Evolutionary conservation across 2,797 vertebrate genomes (phyloP), one percentile per base, ranked within the genome.

Genomic region (Cephalopachus bancanus): DNA sequence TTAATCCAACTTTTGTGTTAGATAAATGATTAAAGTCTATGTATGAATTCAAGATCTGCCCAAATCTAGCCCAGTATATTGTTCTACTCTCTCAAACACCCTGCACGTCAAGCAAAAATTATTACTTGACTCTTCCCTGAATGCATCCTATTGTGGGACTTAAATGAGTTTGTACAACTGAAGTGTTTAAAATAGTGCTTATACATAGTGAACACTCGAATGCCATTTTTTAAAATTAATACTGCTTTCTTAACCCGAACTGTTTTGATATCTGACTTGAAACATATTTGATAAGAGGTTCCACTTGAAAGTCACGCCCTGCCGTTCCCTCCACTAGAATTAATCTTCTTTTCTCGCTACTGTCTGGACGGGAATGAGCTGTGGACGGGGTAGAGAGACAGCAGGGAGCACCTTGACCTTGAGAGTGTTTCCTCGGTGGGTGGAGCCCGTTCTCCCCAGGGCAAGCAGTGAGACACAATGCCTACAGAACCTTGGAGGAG

Each of bases 231-330:
- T 3, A 10, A 83, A 79, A 67, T 69, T 83, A 72, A 72, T 88
- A 67, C 9, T 75, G 28, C 74, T 91, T 89, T 91, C 51, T 19
- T 62, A 80, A 55, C 76, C 90, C 88, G 67, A 37, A 83, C 55
- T 85, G 6, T 91, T 87, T 72, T 95, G 81, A 91, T 55, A 30
- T 87, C 78, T 88, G 74, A 28, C 64, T 80, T 93, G 91, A 19
- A 81, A 76, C 76, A 10, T 59, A 75, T 81, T 75, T 28, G 71
- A 84, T 91, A 65, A 30, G 81, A 57, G 72, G 2, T 26, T 87
- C 14, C 19, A 75, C 75, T 62, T 81, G 72, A 93, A 95, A 85
- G 51, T 37, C 7, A 60, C 28, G 7, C 37, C n/a, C 64, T 78
- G 53, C 53, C 71, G 28, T 91, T 55, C 49, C 91, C 37, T 72